Conservation (phyloP, 2,797 vertebrate genomes). For the Schizopygopsis pylzovi region DNA sequence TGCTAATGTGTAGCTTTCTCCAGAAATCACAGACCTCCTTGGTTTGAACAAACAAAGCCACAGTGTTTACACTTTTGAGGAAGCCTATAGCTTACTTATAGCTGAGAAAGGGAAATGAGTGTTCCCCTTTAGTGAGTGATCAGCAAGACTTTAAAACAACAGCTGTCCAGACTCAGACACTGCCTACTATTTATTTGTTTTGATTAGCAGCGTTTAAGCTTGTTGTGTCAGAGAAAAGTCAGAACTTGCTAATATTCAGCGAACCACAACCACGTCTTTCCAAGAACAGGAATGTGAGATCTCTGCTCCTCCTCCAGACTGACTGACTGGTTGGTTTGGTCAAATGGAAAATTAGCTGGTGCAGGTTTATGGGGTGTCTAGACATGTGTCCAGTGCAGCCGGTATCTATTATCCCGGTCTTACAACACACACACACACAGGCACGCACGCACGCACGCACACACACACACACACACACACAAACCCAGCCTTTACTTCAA, state of each 20-base stretch:
- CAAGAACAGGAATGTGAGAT: slow-evolving; percentile 59
- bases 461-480: too few species aligned
- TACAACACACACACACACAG: not conserved
- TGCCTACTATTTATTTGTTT: not conserved
- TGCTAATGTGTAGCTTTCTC: not conserved
- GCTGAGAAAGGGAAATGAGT: not conserved
- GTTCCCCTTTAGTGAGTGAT: not conserved
- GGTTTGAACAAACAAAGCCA: slow-evolving; percentile 24
- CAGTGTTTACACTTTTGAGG: slow-evolving; percentile 27
- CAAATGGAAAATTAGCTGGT: slow-evolving; percentile 69
- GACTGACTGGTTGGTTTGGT: not conserved
- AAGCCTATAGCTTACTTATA: not conserved
- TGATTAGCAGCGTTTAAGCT: not conserved
- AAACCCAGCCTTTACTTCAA: not conserved
- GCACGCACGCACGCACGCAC: too few species aligned
- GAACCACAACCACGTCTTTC: slow-evolving; percentile 42
- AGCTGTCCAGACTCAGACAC: not conserved
- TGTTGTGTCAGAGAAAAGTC: not conserved
- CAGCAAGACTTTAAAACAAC: not conserved
- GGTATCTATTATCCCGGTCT: slow-evolving; percentile 29
- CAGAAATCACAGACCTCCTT: slow-evolving; percentile 10
- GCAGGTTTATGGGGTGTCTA: slow-evolving; percentile 65
- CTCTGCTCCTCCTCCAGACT: slow-evolving; percentile 21
- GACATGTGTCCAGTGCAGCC: slow-evolving; percentile 53
- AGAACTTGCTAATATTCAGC: slow-evolving; percentile 5